Evolutionary conservation across 2,888 invertebrate genomes (phyloP), one percentile per base, ranked within the genome.

Genomic region (Epistrophella euchroma): DNA sequence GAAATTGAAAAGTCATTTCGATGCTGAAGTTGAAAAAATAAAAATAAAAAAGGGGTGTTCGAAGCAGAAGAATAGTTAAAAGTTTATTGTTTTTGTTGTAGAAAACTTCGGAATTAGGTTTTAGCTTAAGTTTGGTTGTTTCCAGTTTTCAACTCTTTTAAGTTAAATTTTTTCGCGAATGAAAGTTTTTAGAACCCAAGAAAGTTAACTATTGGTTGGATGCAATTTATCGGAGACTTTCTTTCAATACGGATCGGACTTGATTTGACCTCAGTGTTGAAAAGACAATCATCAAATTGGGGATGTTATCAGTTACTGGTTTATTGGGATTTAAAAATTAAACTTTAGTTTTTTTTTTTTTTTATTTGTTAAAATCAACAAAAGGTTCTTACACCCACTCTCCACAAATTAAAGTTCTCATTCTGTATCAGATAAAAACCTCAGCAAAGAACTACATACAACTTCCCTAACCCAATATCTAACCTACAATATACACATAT

Each of bases 1-100:
- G 50, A 73, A 80, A 85, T 80, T 70, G 85, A 62, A 85, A 80
- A 85, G 80, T 76, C 80, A 68, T 72, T 78, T 78, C 64, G 50
- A 15, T 60, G 7, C 6, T 19, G 13, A 19, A 71, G 32, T 52
- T 56, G 15, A 19, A 19, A 32, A 45, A 55, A 55, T 5, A 25
- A 28, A 28, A 15, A 25, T 7, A 2, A 17, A 58, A 2, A 11
- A 56, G 5, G 5, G 17, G 17, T 17, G 17, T 56, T 35, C 32
- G 19, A 11, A 19, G 45, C 4, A n/a, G 10, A 58, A 17, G 43
- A 25, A 62, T 25, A 62, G 25, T 37, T 32, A 45, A 64, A 43
- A 62, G 62, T 62, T 62, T 28, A 62, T 10, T 28, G 43, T 17
- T 40, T 43, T 25, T 6, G 11, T 2, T 40, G 19, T 52, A 7